phyloP scores from a whole-genome alignment of 2,113 vertebrate species.

The Hippocampus zosterae region DNA sequence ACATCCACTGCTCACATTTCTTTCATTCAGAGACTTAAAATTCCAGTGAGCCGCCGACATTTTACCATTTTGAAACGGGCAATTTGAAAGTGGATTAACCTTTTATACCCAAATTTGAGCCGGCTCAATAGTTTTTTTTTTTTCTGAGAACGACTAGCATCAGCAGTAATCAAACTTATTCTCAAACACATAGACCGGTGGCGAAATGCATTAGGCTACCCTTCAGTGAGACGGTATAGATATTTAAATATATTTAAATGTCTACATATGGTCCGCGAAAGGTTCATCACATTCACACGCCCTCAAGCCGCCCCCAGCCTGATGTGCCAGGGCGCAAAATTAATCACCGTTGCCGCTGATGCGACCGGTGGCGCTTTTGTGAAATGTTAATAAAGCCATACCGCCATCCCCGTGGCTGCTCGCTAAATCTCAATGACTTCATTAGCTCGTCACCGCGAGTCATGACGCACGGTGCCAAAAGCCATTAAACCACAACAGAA shows the following conservation, averaged over 20 bases:
- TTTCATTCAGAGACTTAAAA: background rate
- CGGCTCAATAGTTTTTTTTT: background rate
- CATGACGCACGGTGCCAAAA: constrained; percentile 42
- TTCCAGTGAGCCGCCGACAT: background rate
- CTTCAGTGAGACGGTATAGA: constrained; percentile 16
- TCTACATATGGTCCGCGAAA: constrained; percentile 22
- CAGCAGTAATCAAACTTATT: background rate
- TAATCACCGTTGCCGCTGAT: constrained; percentile 30
- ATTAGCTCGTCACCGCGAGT: constrained; percentile 63
- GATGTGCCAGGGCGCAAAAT: constrained; percentile 17
- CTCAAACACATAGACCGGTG: background rate
- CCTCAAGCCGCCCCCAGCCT: constrained; percentile 10
- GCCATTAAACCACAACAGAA: constrained; percentile 56
- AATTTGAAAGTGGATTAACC: constrained; percentile 1
- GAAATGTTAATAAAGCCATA: constrained; percentile 57
- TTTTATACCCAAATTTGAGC: background rate
- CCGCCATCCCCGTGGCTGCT: constrained; percentile 47
- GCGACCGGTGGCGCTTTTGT: constrained; percentile 37
- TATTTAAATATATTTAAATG: constrained; percentile 36
- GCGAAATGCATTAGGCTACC: constrained; percentile 6
- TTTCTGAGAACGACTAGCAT: background rate
- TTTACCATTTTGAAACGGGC: background rate
- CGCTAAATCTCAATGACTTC: constrained; percentile 60
- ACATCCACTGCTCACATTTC: background rate
- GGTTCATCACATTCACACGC: background rate